Percentiles rank a stretch among this genome's conserved stretches.
Evolutionary conservation across 2,888 invertebrate species (phyloP).

Genomic region (Morpho achilles): DNA sequence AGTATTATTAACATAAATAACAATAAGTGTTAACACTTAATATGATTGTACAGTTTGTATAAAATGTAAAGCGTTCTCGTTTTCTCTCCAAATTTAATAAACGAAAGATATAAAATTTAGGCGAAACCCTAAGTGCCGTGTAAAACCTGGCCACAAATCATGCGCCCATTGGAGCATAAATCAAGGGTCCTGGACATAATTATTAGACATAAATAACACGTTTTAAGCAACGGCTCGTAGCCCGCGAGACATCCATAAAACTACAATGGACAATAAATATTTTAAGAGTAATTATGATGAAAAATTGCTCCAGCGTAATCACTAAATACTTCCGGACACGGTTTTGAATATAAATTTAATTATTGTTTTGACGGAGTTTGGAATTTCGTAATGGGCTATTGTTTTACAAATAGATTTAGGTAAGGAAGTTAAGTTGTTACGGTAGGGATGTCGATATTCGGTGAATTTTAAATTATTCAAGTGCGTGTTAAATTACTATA

Average conservation of each 20-base stretch:
- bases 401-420: constrained; percentile 13
- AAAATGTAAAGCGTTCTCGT: no score
- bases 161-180: constrained; percentile 29
- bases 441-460: constrained; percentile 28
- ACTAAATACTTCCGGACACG: constrained; percentile 20
- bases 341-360: constrained; percentile 20
- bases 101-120: constrained; percentile 3
- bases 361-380: constrained; percentile 10
- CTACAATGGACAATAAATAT: constrained; percentile 71
- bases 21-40: no score
- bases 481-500: constrained; percentile 1
- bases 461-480: constrained; percentile 17
- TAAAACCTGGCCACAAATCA: constrained; percentile 33
- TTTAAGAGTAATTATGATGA: constrained; percentile 71
- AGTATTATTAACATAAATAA: no score
- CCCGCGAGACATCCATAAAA: constrained; percentile 46
- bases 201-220: constrained; percentile 59
- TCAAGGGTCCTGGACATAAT: constrained; percentile 44
- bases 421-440: constrained; percentile 9
- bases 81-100: constrained; percentile 1
- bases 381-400: constrained; percentile 21
- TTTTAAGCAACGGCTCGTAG: constrained; percentile 38
- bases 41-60: no score
- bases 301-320: constrained; percentile 45
- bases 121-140: constrained; percentile 9